Base-by-base conservation (phyloP, 2,113 vertebrate species). In the Tragelaphus scriptus region DNA sequence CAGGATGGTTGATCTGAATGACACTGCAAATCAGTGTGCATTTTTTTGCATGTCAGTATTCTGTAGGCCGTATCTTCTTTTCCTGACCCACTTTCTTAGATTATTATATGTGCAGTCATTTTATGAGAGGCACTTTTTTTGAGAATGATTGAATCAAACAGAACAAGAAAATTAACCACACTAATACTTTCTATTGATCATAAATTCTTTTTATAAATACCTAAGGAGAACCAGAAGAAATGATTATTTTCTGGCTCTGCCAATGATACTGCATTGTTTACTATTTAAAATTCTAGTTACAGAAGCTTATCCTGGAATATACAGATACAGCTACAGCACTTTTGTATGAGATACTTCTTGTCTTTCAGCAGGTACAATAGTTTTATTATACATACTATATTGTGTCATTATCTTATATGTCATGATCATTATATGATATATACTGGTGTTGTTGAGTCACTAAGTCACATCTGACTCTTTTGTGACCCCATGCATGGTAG, bases 291-390 rank as follows among this genome's bases (percentile, higher is more conserved):
- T 96, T 98, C 68, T 96, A 98, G 96, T 97, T 98, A 68, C 98
- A 97, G 97, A 98, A 93, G n/a, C 97, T 98, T 89, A 80, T 96
- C 32, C 47, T 96, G 97, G 92, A 97, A 81, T 98, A 97, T 25
- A 97, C 92, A 84, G 85, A 97, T n/a, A 92, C 71, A 47, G 98
- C 98, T 6, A 97, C 91, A 26, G 94, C 97, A 51, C 97, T 98
- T 95, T 65, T 98, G 61, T 98, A 98, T 89, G 97, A 98, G 82
- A 95, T 98, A 59, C 95, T 98, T 86, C 97, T 98, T 59, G 94
- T 93, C 93, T 98, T 97, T 93, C 98, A 98, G 71, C 97, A 98
- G 98, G 97, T 98, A 97, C 13, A 32, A 17, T 30, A 32, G n/a
- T 92, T 79, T 90, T 97, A 87, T 81, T 96, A 81, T 77, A 56